phyloP scores from a whole-genome alignment of 2,888 invertebrate species.

The Caenorhabditis afra region DNA sequence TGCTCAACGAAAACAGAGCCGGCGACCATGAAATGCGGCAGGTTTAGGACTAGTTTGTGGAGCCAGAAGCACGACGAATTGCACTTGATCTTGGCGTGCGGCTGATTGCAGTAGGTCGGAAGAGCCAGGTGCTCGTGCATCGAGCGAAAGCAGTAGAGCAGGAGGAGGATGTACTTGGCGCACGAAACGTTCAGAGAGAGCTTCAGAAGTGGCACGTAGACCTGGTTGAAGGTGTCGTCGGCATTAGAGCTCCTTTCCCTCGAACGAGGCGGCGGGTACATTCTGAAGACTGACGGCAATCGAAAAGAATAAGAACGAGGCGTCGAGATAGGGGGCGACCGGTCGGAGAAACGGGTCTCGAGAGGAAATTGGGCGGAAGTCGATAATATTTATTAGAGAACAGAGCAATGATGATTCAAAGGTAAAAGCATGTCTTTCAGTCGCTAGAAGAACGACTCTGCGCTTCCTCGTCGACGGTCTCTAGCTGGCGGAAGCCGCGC shows the following conservation, averaged over 20 bases:
- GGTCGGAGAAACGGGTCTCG: constrained; percentile 14
- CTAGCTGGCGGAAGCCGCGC: constrained; percentile 37
- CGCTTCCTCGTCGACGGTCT: constrained; percentile 58
- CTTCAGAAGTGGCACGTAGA: constrained; percentile 39
- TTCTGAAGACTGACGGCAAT: neutral
- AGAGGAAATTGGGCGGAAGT: neutral
- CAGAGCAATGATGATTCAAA: neutral
- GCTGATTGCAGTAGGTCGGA: constrained; percentile 28
- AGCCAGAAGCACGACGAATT: constrained; percentile 48
- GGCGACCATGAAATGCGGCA: constrained; percentile 37
- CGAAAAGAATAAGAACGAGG: neutral
- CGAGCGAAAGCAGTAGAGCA: constrained; percentile 50
- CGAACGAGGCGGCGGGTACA: constrained; percentile 7
- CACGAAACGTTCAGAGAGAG: constrained; percentile 35
- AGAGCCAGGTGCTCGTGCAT: constrained; percentile 49
- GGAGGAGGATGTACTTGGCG: constrained; percentile 30
- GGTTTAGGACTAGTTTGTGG: constrained; percentile 19
- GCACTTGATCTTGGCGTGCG: constrained; percentile 9
- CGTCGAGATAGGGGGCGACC: constrained; percentile 1
- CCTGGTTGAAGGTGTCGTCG: constrained; percentile 33
- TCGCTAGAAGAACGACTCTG: constrained; percentile 47
- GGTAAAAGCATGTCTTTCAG: constrained; percentile 19
- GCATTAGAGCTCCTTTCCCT: neutral
- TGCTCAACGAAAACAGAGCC: constrained; percentile 40
- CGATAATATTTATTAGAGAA: constrained; percentile 31